A percentile compares a stretch with the other conserved stretches of the same genome.
These are phyloP conservation scores for Psilopsiagon aurifrons DNA, from an alignment of 2,113 vertebrate genomes.

Conservation along the genomic window DNA sequence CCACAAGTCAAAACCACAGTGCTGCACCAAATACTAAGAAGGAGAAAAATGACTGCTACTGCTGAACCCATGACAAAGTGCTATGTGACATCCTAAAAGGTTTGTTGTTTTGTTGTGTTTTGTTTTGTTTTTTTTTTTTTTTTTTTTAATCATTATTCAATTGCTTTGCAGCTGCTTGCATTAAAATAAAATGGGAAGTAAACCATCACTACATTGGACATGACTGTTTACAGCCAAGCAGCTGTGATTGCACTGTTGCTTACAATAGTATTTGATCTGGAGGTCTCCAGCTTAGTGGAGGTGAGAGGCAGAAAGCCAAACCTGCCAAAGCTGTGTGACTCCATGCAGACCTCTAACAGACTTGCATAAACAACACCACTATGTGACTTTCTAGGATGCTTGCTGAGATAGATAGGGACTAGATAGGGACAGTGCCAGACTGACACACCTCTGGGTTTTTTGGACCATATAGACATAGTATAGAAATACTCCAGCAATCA, in stretches of 20 bases:
- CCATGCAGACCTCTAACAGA: background rate
- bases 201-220: background rate
- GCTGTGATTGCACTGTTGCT: background rate
- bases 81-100: background rate
- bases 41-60: too few species aligned
- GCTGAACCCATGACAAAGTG: background rate
- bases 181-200: background rate
- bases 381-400: background rate
- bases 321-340: background rate
- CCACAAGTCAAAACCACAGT: too few species aligned
- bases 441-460: background rate
- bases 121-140: too few species aligned
- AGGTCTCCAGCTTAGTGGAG: background rate
- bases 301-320: background rate
- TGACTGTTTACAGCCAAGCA: background rate
- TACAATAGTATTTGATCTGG: background rate
- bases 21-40: too few species aligned
- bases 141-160: background rate
- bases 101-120: too few species aligned
- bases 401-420: background rate
- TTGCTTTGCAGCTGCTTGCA: background rate
- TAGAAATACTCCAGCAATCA: background rate
- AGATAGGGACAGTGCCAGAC: background rate
- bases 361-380: background rate
- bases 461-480: background rate